Conservation (phyloP, 1,140 invertebrate genomes). For the Pogonomyrmex barbatus region DNA sequence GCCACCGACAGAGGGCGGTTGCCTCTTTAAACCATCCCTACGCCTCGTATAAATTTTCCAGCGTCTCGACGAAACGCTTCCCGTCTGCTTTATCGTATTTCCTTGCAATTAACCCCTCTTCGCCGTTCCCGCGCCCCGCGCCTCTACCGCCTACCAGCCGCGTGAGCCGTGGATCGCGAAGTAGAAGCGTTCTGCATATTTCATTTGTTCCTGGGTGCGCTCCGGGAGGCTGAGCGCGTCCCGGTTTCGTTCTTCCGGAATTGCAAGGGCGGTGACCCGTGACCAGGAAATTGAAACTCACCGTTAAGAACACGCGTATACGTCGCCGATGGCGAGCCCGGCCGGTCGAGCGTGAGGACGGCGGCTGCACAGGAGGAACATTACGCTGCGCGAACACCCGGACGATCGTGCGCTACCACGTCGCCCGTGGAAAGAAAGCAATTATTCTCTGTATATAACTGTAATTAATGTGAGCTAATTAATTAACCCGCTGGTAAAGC, state of each 20-base stretch:
- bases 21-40: constrained; percentile 19
- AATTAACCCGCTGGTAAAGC: constrained; percentile 32
- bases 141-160: constrained; percentile 4
- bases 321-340: background rate
- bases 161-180: constrained; percentile 51
- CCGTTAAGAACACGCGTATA: constrained; percentile 56
- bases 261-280: constrained; percentile 58
- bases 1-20: background rate
- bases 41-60: constrained; percentile 73
- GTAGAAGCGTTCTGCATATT: constrained; percentile 70
- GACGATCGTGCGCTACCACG: background rate
- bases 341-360: background rate
- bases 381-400: background rate
- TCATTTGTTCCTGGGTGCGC: constrained; percentile 60
- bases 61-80: constrained; percentile 71
- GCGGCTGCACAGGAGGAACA: background rate
- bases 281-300: constrained; percentile 64
- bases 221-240: constrained; percentile 29
- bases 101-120: constrained; percentile 75
- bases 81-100: constrained; percentile 74
- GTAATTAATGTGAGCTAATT: constrained; percentile 51
- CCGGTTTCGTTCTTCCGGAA: constrained; percentile 37
- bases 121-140: constrained; percentile 28
- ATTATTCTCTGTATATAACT: constrained; percentile 14
- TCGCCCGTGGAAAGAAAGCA: background rate